Conservation (phyloP, 2,113 vertebrate species). For the Charina bottae region DNA sequence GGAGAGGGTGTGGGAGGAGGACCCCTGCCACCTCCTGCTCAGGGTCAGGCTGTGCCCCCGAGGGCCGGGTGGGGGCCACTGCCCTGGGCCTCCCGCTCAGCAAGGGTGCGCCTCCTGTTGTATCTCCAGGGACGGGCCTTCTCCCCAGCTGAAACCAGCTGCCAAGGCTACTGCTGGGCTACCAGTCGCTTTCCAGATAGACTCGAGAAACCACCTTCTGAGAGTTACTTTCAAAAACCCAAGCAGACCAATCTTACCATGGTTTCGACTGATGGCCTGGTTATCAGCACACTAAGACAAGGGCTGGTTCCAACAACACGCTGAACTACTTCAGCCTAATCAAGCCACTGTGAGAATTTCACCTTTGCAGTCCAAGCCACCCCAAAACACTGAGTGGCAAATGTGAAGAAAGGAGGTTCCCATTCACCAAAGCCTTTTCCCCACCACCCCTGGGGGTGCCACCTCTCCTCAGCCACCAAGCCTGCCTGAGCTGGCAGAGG, state of each 20-base stretch:
- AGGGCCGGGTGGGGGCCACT: neutral
- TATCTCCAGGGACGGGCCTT: neutral
- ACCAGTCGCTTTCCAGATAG: neutral
- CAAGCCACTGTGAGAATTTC: neutral
- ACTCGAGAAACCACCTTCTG: neutral
- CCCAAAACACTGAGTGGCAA: constrained; percentile 28
- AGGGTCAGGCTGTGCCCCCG: neutral
- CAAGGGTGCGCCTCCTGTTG: neutral
- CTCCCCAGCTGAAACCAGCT: neutral
- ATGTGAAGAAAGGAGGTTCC: constrained; percentile 14
- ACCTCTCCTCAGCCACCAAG: accelerated
- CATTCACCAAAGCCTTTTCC: neutral
- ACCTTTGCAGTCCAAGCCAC: neutral
- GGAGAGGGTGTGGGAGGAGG: neutral
- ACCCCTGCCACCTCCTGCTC: neutral
- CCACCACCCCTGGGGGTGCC: neutral
- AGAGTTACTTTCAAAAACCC: neutral
- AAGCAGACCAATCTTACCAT: neutral
- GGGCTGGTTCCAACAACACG: neutral
- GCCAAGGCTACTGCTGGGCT: neutral
- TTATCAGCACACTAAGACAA: neutral
- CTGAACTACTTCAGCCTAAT: neutral
- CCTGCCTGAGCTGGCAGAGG: neutral
- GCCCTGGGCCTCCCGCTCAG: neutral
- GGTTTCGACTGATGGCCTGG: neutral